A percentile compares a stretch with the other conserved stretches of the same genome.
Evolutionary conservation across 2,888 invertebrate species (phyloP).

Genomic region (Euzetes globulus): DNA sequence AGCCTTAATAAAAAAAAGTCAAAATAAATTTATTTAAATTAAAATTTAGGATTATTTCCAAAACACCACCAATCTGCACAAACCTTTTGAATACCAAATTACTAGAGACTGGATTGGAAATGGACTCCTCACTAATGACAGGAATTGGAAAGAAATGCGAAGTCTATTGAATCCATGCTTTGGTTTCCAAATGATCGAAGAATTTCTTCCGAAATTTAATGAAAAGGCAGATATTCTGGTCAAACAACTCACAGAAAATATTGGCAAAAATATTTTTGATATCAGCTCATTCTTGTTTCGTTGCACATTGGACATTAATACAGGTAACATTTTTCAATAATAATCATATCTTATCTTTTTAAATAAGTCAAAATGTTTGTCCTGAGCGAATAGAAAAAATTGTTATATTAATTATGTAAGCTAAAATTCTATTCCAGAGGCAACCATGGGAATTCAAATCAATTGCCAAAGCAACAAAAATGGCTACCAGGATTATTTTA

Average conservation of each 20-base stretch:
- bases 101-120: constrained; percentile 52
- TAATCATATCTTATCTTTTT: no score
- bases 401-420: no score
- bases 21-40: background rate
- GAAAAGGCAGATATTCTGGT: constrained; percentile 39
- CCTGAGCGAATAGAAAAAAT: no score
- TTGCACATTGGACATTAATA: constrained; percentile 41
- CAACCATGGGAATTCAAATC: no score
- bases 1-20: no score
- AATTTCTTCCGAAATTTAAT: constrained; percentile 41
- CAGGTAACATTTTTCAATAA: background rate
- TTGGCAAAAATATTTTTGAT: background rate
- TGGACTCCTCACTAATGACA: constrained; percentile 48
- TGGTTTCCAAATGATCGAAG: constrained; percentile 41
- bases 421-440: no score
- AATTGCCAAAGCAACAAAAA: no score
- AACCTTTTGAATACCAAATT: constrained; percentile 49
- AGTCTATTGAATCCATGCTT: constrained; percentile 42
- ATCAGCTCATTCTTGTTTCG: constrained; percentile 39
- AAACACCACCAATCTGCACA: constrained; percentile 46
- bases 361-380: no score
- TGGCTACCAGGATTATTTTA: background rate
- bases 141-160: constrained; percentile 39
- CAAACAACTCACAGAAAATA: constrained; percentile 29
- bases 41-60: constrained; percentile 43